Conservation (phyloP, 2,797 vertebrate species). For the Myotis daubentonii region DNA sequence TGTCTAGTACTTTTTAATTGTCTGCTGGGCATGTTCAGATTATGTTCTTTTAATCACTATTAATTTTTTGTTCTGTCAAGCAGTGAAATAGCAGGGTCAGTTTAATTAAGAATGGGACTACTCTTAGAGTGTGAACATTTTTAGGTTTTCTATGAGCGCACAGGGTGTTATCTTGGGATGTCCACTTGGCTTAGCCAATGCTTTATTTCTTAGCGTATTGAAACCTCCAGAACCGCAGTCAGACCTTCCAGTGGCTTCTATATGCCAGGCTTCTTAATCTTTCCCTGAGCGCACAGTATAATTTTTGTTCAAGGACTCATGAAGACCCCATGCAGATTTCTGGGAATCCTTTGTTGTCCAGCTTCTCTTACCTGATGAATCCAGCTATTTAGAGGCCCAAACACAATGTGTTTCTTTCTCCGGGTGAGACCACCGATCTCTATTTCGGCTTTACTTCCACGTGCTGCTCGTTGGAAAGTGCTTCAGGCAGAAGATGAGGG, state of each 20-base stretch:
- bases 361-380: background rate
- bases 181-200: background rate
- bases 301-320: background rate
- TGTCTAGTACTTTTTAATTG: constrained; percentile 5
- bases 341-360: background rate
- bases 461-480: background rate
- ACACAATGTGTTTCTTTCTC: background rate
- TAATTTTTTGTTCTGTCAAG: background rate
- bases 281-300: background rate
- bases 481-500: background rate
- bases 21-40: background rate
- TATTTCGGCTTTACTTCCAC: background rate
- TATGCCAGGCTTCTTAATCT: background rate
- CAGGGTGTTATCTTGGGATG: no score
- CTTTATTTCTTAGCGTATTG: background rate
- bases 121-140: background rate
- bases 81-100: background rate
- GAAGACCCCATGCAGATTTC: background rate
- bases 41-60: background rate
- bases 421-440: background rate
- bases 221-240: background rate
- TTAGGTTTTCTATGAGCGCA: background rate
- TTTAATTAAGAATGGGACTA: background rate
- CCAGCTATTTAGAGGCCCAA: background rate
- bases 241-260: background rate